phyloP scores from a whole-genome alignment of 1,140 invertebrate genomes.

The fruit fly (Drosophila melanogaster) region Release_6_plus_ISO1_MT NT_037436.4:9719501-9720000 shows the following conservation, averaged over 20 bases:
- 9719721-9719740: conserved; percentile 30
- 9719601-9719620: conserved; percentile 69
- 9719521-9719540: conserved; percentile 35
- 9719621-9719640: conserved; percentile 67
- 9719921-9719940: conserved; percentile 50
- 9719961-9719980: conserved; percentile 57
- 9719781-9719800: conserved; percentile 55
- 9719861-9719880: conserved; percentile 72
- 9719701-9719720: conserved; percentile 68
- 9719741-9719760: conserved; percentile 64
- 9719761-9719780: conserved; percentile 70
- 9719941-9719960: conserved; percentile 51
- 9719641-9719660: conserved; percentile 72
- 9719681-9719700: conserved; percentile 63
- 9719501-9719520: conserved; percentile 60
- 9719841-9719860: conserved; percentile 63
- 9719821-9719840: conserved; percentile 66
- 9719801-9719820: conserved; percentile 62
- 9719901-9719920: conserved; percentile 72
- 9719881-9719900: conserved; percentile 63
- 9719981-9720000: conserved; percentile 44
- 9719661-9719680: conserved; percentile 65
- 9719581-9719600: conserved; percentile 77
- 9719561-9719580: conserved; percentile 69
- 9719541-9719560: conserved; percentile 55